These are phyloP conservation scores for Ovibos moschatus DNA, from an alignment of 2,113 vertebrate species.

Conservation along the genomic window DNA sequence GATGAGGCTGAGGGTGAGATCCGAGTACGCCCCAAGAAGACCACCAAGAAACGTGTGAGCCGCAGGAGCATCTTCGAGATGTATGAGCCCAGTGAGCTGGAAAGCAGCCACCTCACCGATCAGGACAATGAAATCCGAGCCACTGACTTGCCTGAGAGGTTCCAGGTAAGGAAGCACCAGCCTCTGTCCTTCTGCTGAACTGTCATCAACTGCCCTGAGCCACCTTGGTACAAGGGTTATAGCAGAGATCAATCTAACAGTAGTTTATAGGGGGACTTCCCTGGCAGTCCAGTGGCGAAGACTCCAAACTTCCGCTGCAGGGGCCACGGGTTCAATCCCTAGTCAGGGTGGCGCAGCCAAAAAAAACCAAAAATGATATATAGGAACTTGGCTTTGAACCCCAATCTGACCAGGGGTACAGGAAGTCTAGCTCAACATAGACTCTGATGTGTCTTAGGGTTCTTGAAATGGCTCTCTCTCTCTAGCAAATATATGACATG, in stretches of 20 bases:
- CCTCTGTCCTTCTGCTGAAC: background rate
- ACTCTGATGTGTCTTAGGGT: background rate
- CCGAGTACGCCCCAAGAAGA: conserved; percentile 95
- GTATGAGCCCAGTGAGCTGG: conserved; percentile 97
- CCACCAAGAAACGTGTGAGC: conserved; percentile 93
- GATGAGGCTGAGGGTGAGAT: conserved; percentile 94
- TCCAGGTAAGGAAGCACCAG: conserved; percentile 87
- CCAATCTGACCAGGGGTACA: background rate
- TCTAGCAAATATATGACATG: background rate
- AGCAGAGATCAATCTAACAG: background rate
- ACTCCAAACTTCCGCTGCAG: background rate
- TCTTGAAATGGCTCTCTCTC: background rate
- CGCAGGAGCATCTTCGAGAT: conserved; percentile 98
- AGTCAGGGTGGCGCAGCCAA: background rate
- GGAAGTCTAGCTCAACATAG: background rate
- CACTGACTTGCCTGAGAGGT: conserved; percentile 98
- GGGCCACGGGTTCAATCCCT: background rate
- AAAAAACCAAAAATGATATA: background rate
- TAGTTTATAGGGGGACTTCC: background rate
- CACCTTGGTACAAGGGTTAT: background rate
- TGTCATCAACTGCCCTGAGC: background rate
- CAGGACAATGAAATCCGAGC: conserved; percentile 98
- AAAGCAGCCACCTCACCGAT: conserved; percentile 98
- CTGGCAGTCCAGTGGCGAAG: background rate
- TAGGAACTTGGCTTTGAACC: background rate